A percentile compares a stretch with the other conserved stretches of the same genome.
phyloP scores from a whole-genome alignment of 1,140 invertebrate genomes.

The Thaumatotibia leucotreta region DNA sequence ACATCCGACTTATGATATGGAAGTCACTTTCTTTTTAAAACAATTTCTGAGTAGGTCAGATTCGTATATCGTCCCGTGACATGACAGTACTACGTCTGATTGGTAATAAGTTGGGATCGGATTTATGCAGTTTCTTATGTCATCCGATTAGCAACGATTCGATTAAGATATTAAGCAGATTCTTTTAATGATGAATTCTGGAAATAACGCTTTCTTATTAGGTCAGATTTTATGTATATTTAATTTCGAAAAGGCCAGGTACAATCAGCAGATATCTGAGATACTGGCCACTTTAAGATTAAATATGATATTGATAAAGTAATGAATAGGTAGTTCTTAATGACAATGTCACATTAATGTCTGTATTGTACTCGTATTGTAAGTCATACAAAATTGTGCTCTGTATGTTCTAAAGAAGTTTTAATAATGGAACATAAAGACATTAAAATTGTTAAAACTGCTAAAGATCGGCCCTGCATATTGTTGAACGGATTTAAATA shows the following conservation, averaged over 20 bases:
- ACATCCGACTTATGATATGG: no score
- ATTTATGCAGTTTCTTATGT: neutral
- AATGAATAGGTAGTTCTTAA: no score
- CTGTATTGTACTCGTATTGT: no score
- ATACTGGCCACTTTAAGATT: no score
- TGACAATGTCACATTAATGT: no score
- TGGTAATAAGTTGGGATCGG: neutral
- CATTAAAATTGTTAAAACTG: neutral
- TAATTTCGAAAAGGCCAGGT: neutral
- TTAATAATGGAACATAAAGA: neutral
- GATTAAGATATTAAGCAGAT: neutral
- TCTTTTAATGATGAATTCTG: slow-evolving; percentile 1
- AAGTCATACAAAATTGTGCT: no score
- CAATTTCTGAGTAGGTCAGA: no score
- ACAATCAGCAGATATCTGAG: no score
- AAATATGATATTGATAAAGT: no score
- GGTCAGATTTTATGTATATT: neutral
- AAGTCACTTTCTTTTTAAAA: no score
- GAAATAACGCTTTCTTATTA: neutral
- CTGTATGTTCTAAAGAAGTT: neutral
- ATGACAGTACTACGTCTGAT: no score
- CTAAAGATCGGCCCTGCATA: neutral
- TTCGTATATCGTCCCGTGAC: no score
- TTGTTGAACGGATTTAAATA: neutral
- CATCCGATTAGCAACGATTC: neutral